phyloP scores from a whole-genome alignment of 1,140 invertebrate genomes.

The Patella vulgata region DNA sequence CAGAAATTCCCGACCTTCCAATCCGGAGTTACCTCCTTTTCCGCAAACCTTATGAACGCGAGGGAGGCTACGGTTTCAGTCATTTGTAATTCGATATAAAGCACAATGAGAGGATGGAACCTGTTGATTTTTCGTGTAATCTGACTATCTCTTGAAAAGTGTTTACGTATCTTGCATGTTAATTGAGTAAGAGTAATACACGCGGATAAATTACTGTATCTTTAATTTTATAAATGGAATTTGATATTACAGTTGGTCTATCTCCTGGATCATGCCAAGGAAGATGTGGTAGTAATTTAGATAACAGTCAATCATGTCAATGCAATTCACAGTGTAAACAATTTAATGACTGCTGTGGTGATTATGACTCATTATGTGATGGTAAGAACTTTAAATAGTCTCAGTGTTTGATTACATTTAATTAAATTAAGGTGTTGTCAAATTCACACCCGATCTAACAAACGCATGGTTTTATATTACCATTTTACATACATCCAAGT shows the following conservation, averaged over 20 bases:
- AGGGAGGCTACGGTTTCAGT: too few species aligned
- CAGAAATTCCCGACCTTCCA: too few species aligned
- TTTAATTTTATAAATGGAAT: too few species aligned
- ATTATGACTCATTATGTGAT: slow-evolving; percentile 25
- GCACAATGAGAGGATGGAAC: too few species aligned
- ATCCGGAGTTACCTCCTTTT: too few species aligned
- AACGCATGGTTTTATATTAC: background rate
- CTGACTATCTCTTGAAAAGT: too few species aligned
- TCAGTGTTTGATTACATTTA: background rate
- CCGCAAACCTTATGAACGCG: too few species aligned
- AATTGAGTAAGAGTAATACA: too few species aligned
- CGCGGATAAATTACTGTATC: too few species aligned
- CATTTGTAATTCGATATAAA: too few species aligned
- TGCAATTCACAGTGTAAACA: slow-evolving; percentile 28
- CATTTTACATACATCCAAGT: background rate
- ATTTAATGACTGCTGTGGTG: slow-evolving; percentile 33
- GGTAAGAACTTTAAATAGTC: slow-evolving; percentile 5
- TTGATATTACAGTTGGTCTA: background rate
- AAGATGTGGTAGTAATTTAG: slow-evolving; percentile 15
- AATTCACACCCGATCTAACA: background rate
- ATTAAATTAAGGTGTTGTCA: background rate
- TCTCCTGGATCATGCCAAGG: slow-evolving; percentile 19
- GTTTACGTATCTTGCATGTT: too few species aligned
- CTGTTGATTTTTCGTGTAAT: too few species aligned
- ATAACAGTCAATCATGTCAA: slow-evolving; percentile 26